phyloP scores from a whole-genome alignment of 92 coral and sea anemone species.

The Epizoanthus stellaris region DNA sequence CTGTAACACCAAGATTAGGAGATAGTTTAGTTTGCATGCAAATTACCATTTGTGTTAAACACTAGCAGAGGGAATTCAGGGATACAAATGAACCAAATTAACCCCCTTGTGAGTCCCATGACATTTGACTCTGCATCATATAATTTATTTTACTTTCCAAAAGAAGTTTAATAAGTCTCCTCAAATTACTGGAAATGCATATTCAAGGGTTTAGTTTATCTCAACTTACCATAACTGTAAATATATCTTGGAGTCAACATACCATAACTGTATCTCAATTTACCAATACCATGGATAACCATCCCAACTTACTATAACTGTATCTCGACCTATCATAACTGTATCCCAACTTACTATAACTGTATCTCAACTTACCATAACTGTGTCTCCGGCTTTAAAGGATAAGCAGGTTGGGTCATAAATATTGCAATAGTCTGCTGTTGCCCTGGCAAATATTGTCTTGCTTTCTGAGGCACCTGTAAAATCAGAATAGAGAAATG shows the following conservation, averaged over 20 bases:
- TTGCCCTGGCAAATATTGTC: conserved; percentile 82
- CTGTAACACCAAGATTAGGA: conserved; percentile 34
- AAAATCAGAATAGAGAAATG: conserved; percentile 6
- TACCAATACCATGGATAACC: no score
- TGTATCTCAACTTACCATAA: conserved; percentile 70
- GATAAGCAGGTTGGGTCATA: conserved; percentile 84
- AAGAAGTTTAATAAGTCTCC: no score
- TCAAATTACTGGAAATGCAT: no score
- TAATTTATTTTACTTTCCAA: no score
- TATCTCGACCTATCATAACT: conserved; percentile 7
- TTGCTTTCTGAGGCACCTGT: conserved; percentile 72
- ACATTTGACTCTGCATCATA: no score
- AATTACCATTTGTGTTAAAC: background rate
- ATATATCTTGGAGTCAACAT: conserved; percentile 64
- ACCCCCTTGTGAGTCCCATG: no score
- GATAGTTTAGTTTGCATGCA: background rate
- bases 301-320: no score
- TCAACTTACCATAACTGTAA: background rate
- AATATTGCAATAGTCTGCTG: conserved; percentile 84
- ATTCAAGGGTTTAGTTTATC: no score
- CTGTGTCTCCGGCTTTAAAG: conserved; percentile 80
- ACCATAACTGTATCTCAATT: no score
- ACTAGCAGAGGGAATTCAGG: no score
- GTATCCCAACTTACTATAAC: conserved; percentile 53
- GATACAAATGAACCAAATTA: no score